phyloP scores from a whole-genome alignment of 2,797 vertebrate species.

The Netta rufina region DNA sequence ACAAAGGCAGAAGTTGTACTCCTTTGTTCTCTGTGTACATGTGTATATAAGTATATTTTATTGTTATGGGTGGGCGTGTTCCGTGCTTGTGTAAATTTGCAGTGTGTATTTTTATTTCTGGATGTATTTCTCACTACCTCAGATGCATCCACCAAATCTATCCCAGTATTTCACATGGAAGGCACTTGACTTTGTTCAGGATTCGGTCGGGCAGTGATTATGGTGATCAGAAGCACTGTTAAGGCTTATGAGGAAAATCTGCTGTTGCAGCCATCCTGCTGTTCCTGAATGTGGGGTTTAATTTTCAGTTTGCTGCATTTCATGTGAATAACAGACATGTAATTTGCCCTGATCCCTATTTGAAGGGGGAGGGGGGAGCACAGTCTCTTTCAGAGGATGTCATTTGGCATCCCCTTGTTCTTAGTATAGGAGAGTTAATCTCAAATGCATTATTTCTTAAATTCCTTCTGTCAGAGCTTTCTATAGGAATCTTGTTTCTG shows the following conservation, averaged over 20 bases:
- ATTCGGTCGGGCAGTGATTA: neutral
- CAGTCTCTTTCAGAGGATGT: neutral
- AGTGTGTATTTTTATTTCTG: neutral
- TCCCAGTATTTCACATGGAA: neutral
- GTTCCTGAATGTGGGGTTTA: neutral
- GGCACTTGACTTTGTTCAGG: constrained; percentile 13
- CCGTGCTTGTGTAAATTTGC: neutral
- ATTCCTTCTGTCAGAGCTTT: constrained; percentile 44
- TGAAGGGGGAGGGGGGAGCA: neutral
- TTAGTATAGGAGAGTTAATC: neutral
- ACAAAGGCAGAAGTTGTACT: neutral
- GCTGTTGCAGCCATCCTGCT: neutral
- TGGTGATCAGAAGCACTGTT: neutral
- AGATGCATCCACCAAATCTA: neutral
- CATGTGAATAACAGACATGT: neutral
- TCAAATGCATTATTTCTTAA: constrained; percentile 31
- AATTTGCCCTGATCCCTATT: neutral
- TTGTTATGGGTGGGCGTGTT: neutral
- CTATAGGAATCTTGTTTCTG: constrained; percentile 60
- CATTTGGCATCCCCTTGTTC: neutral
- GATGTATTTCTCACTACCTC: neutral
- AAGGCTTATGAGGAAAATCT: neutral
- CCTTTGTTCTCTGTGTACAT: neutral
- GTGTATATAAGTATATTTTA: neutral
- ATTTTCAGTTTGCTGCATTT: neutral